These are phyloP conservation scores for Gymnocephalus cernua DNA, from an alignment of 2,113 vertebrate genomes.

Conservation along the genomic window DNA sequence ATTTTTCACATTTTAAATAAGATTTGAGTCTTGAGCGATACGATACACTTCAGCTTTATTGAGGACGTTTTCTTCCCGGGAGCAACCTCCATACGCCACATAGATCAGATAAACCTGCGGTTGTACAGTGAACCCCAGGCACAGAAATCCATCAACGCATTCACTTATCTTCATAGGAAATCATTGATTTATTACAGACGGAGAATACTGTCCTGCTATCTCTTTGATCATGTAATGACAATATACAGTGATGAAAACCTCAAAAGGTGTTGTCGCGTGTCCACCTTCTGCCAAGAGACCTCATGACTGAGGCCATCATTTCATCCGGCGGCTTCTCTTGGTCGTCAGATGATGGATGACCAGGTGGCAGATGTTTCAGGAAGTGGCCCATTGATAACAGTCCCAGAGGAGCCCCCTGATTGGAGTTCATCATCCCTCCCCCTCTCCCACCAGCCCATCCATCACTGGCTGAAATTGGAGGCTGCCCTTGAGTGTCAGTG, in stretches of 20 bases:
- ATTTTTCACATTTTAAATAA: conserved; percentile 38
- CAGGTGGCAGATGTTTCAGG: conserved; percentile 74
- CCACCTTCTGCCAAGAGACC: conserved; percentile 35
- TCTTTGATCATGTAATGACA: conserved; percentile 57
- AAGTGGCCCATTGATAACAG: conserved; percentile 71
- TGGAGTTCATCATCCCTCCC: conserved; percentile 48
- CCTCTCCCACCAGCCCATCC: conserved; percentile 46
- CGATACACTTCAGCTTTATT: conserved; percentile 26
- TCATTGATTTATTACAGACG: conserved; percentile 57
- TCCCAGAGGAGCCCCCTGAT: conserved; percentile 59
- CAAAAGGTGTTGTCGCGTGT: conserved; percentile 18
- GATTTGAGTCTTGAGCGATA: conserved; percentile 12
- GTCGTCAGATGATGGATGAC: conserved; percentile 71
- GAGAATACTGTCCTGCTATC: conserved; percentile 51
- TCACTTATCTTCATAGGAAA: conserved; percentile 42
- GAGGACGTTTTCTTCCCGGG: conserved; percentile 2
- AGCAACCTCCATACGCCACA: background rate
- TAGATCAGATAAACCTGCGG: conserved; percentile 48
- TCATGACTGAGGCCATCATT: conserved; percentile 22
- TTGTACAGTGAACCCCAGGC: conserved; percentile 24
- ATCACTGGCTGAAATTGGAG: conserved; percentile 62
- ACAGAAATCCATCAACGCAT: conserved; percentile 47
- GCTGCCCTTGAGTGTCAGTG: conserved; percentile 65
- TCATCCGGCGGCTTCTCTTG: conserved; percentile 24
- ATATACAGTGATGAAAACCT: conserved; percentile 57